Base-by-base conservation (phyloP, 2,888 invertebrate genomes). In the Amblyjoppa fuscipennis region DNA sequence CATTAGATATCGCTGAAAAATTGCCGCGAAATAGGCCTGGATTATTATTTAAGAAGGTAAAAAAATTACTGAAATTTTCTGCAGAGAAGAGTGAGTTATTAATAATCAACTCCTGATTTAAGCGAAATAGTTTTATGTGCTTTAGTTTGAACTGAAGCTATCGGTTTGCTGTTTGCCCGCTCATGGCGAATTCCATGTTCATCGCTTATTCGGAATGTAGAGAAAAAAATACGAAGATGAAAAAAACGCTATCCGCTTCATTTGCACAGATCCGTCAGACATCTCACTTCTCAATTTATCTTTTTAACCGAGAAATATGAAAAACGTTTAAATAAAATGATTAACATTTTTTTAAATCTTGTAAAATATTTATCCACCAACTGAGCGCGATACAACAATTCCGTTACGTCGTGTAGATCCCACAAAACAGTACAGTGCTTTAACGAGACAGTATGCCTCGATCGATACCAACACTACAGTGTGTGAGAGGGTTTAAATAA, bases 1-100 rank as follows among this genome's bases (percentile, higher is more conserved):
- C 90, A 87, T 78, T 71, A 76, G 74, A 49, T 28, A 71, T 61
- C 59, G 41, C 13, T 38, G 25, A 71, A 49, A 69, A n/a, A 13
- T 41, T 61, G 45, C 75, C 82, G 77, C 74, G 83, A 61, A 13
- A 45, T 81, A 81, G 77, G 76, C 68, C 25, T 28, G 73, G 16
- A 16, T 49, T 28, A 9, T 31, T 51, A 16, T 25, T 34, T 20
- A 56, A 56, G n/a, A 25, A 56, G 25, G 9, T 2, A 56, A 56
- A 25, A 56, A 56, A 2, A 20, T 9, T 20, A 1, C n/a, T 9
- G 7, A 53, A 53, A 53, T 5, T 53, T 53, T 53, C 51, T 53
- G 20, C 53, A 53, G 45, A 49, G 4, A 49, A 49, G 3, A 49
- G 13, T 16, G 45, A 16, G 13, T 16, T 3, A 49, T 49, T 3